Evolutionary conservation across 1,140 invertebrate species (phyloP).

Genomic region (Vollenhovia emeryi): DNA sequence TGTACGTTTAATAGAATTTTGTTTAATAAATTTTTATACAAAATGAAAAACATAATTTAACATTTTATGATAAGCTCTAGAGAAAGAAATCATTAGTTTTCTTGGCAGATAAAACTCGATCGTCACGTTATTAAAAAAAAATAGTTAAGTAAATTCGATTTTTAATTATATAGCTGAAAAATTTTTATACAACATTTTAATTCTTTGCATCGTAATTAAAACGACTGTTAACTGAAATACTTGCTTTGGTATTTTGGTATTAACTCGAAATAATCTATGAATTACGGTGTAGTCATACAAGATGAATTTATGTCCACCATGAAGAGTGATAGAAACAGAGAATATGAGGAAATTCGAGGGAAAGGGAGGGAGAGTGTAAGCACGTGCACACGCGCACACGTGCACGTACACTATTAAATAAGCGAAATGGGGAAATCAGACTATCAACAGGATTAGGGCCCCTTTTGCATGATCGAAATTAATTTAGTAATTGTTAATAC

Average conservation of each 20-base stretch:
- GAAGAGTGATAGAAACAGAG: conserved; percentile 22
- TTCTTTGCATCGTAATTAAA: conserved; percentile 9
- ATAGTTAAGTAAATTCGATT: neutral
- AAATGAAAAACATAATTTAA: neutral
- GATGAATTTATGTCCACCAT: neutral
- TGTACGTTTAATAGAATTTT: neutral
- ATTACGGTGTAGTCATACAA: neutral
- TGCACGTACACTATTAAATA: conserved; percentile 21
- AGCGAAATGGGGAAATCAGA: conserved; percentile 42
- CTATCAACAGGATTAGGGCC: conserved; percentile 50
- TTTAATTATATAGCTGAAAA: neutral
- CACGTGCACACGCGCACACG: neutral
- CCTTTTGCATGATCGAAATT: conserved; percentile 72
- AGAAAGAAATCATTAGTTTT: neutral
- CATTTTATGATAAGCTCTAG: neutral
- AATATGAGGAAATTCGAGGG: neutral
- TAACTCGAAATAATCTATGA: conserved; percentile 21
- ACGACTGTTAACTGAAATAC: conserved; percentile 4
- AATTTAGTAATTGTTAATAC: conserved; percentile 85
- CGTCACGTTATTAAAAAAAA: neutral
- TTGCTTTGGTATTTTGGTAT: neutral
- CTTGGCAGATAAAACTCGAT: neutral
- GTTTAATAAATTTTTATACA: conserved; percentile 8
- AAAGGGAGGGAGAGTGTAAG: neutral
- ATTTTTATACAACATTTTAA: neutral